These are phyloP conservation scores for Agrilus biguttatus DNA, from an alignment of 2,888 invertebrate genomes.

Conservation along the genomic window DNA sequence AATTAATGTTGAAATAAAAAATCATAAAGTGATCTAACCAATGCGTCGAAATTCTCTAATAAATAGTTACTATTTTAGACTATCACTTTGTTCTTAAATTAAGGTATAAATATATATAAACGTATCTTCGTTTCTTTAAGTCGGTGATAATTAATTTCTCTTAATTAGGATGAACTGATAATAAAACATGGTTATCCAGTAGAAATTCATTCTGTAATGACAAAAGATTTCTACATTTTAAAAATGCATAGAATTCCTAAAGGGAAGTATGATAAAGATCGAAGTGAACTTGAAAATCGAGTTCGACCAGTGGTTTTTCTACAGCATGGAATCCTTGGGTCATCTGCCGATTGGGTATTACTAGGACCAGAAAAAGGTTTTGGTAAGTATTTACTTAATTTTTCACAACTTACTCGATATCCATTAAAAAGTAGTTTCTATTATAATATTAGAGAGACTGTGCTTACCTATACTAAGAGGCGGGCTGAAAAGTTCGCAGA, in stretches of 20 bases:
- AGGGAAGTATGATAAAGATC: constrained; percentile 13
- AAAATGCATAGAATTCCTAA: constrained; percentile 25
- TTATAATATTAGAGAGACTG: too few relatives aligned
- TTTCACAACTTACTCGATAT: background rate
- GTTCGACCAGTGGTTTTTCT: constrained; percentile 23
- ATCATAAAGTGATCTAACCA: background rate
- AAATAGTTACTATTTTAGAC: too few relatives aligned
- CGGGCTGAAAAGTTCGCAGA: too few relatives aligned
- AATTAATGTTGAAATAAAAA: background rate
- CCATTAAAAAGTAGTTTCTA: background rate
- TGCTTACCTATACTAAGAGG: too few relatives aligned
- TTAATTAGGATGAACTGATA: constrained; percentile 22
- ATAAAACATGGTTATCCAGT: constrained; percentile 22
- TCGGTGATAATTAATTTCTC: constrained; percentile 1
- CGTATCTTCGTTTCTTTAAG: too few relatives aligned
- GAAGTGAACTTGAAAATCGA: constrained; percentile 27
- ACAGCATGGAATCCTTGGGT: constrained; percentile 36
- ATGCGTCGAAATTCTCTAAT: background rate
- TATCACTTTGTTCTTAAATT: too few relatives aligned
- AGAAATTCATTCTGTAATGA: constrained; percentile 24
- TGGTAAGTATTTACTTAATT: constrained; percentile 16
- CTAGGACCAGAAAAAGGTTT: constrained; percentile 32
- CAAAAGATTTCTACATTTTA: constrained; percentile 37
- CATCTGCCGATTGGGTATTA: constrained; percentile 36
- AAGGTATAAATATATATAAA: too few relatives aligned